Base-by-base conservation (phyloP, 2,888 invertebrate species). In the Hypselothyrea guttata region DNA sequence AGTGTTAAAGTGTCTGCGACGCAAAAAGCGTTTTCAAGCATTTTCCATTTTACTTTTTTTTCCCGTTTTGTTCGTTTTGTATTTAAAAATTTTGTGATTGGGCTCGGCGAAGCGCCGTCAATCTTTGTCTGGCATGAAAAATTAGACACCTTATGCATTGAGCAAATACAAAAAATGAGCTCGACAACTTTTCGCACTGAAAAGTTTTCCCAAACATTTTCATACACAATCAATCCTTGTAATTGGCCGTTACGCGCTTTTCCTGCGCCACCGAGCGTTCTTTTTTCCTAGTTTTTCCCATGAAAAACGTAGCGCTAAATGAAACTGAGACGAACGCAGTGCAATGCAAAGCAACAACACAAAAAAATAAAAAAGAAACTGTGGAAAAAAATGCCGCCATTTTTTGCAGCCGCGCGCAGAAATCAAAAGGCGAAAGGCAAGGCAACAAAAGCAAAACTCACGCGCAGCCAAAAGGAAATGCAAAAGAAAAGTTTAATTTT, bases 151-250 rank as follows among this genome's bases (percentile, higher is more conserved):
- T 88, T 82, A 79, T 79, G 75, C 72, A 72, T 75, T 71, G 61
- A 62, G 55, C 49, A 58, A 64, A 59, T 37, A 57, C 47, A 51
- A 54, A 55, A 62, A 49, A 56, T 52, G 59, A 56, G 49, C 52
- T 40, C 44, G 44, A 64, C 46, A 66, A 72, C 76, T 76, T 83
- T 69, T 52, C 34, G 64, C 73, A 76, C 60, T 63, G 77, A 60
- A 71, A 84, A 69, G 27, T 81, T 82, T 79, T 71, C 63, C 66
- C 69, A 65, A 67, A 81, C 86, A 88, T 86, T 88, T 87, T 84
- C 84, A 84, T 86, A 85, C 84, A 86, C 88, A 88, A 88, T 88
- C 88, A 88, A 88, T 88, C 88, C 88, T 88, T 88, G 88, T 88
- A 88, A 88, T 88, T 88, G 88, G 85, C 84, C 78, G 71, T 83